Evolutionary conservation across 2,797 vertebrate species (phyloP), one percentile per base, ranked within the genome.

Genomic region (Heteromormyrus szaboi): DNA sequence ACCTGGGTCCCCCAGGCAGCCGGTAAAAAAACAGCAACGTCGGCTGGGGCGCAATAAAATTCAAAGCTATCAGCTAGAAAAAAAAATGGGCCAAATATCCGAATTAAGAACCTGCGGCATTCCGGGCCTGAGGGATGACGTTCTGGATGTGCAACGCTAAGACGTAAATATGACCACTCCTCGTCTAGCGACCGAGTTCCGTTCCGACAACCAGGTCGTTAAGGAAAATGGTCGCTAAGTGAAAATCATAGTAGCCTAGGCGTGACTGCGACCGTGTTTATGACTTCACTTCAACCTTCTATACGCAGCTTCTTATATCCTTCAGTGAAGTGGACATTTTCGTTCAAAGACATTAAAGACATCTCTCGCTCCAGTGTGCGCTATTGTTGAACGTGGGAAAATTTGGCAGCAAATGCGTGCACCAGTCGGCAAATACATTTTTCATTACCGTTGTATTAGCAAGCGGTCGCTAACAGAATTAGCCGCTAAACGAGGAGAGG

Each of bases 61-160:
- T 85, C 89, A 92, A 93, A 91, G 94, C 95, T 92, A 94, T 96
- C 96, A 95, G 88, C 8, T 72, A 96, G 95, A 96, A 96, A 96
- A 96, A 96, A 96, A 44, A 44, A 79, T 68, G 62, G 33, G 95
- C 95, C 95, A 93, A 96, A 94, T 95, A 96, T 94, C 95, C 95
- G 95, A 72, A 33, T 72, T 48, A 68, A 25, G 44, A 94, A 95
- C 95, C 94, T 94, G 94, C 93, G 91, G 92, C 94, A 92, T 92
- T 95, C 95, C 93, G 94, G 95, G 95, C 93, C 94, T 14, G 95
- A 95, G 95, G 56, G 59, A 41, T n/a, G 29, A 86, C 9, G 90
- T 93, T 94, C 93, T 91, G 90, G 95, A 91, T 93, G 92, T 90
- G 94, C 93, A 94, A 94, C 93, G 90, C 92, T 91, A 93, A 93